A percentile compares a stretch with the other conserved stretches of the same genome.
Conservation (phyloP, 2,888 invertebrate species). For the Apantesis nais region DNA sequence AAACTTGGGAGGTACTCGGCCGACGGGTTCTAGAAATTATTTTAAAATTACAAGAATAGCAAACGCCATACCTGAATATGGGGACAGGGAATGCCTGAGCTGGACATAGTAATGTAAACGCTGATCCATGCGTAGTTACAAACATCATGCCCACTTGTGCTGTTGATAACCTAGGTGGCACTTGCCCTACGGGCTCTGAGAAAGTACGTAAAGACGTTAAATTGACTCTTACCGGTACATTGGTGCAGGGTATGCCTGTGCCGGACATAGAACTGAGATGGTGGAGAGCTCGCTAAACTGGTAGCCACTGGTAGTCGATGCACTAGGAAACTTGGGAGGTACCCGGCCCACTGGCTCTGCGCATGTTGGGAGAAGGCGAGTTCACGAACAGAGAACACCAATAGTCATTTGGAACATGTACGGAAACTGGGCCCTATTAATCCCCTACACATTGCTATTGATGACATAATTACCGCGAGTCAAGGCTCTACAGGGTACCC, state of each 20-base stretch:
- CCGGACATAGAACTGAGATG: constrained; percentile 88
- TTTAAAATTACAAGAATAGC: constrained; percentile 52
- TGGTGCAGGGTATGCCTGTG: constrained; percentile 90
- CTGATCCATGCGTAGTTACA: constrained; percentile 77
- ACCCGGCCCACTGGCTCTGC: constrained; percentile 89
- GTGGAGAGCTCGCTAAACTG: constrained; percentile 80
- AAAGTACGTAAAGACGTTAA: constrained; percentile 67
- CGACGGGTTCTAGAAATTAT: constrained; percentile 70
- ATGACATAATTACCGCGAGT: constrained; percentile 62
- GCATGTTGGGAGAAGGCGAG: constrained; percentile 84
- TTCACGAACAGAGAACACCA: constrained; percentile 66
- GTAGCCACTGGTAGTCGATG: constrained; percentile 87
- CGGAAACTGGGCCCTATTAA: constrained; percentile 44
- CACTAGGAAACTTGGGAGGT: constrained; percentile 87
- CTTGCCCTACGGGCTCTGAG: constrained; percentile 79
- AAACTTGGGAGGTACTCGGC: constrained; percentile 84
- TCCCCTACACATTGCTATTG: constrained; percentile 59
- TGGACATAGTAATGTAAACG: constrained; percentile 88
- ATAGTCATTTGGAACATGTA: constrained; percentile 35
- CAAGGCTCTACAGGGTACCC: constrained; percentile 93
- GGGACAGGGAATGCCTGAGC: constrained; percentile 88
- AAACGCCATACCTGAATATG: constrained; percentile 75
- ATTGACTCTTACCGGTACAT: constrained; percentile 88
- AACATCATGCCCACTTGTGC: constrained; percentile 85
- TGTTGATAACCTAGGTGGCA: constrained; percentile 76